These are phyloP conservation scores for Osmoderma eremita DNA, from an alignment of 2,888 invertebrate genomes.

Conservation along the genomic window DNA sequence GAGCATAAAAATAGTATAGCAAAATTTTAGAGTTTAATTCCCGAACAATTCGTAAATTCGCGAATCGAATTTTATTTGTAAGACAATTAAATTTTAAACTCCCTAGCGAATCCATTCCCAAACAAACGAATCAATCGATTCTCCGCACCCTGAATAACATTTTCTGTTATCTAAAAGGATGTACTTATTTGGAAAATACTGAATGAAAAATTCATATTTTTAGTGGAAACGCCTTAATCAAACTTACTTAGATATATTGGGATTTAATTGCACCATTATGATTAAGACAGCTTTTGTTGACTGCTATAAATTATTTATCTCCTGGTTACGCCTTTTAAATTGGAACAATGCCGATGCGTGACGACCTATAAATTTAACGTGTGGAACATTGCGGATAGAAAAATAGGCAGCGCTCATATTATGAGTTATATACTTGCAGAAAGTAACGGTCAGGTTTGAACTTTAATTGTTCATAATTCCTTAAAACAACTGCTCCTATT, in stretches of 20 bases:
- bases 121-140: too few species aligned
- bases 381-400: constrained; percentile 45
- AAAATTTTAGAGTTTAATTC: too few species aligned
- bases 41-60: too few species aligned
- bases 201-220: too few species aligned
- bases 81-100: too few species aligned
- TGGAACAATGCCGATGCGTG: constrained; percentile 45
- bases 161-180: too few species aligned
- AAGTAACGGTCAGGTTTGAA: neutral
- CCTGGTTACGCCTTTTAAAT: constrained; percentile 47
- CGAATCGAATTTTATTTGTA: too few species aligned
- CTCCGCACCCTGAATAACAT: too few species aligned
- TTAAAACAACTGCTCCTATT: neutral
- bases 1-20: too few species aligned
- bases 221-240: too few species aligned
- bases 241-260: neutral
- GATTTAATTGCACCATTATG: constrained; percentile 13
- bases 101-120: too few species aligned
- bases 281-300: constrained; percentile 15
- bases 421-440: neutral
- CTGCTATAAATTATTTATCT: constrained; percentile 33
- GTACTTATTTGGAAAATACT: too few species aligned
- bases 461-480: neutral
- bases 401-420: constrained; percentile 9
- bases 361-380: constrained; percentile 47